Evolutionary conservation across 2,888 invertebrate species (phyloP), one percentile per base, ranked within the genome.

Genomic region (Hirtodrosophila trivittata): DNA sequence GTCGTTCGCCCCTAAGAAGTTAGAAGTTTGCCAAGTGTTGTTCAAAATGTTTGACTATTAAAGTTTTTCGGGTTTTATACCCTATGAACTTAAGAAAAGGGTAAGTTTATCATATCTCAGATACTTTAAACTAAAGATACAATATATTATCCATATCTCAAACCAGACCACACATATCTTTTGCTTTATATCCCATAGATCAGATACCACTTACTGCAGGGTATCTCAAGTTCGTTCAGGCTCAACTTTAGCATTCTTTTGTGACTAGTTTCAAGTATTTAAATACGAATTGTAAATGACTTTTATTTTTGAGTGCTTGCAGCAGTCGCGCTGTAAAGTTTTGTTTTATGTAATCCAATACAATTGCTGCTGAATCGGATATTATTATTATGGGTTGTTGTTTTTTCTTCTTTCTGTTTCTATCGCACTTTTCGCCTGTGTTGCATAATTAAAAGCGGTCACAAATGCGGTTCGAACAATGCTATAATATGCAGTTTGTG

Each of bases 361-460:
- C 28, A 60, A 38, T 47, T 51, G 18, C 18, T 21, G 18, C 18
- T 39, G 47, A 42, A 12, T 49, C 21, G 26, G 0, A 9, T 16
- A 1, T 28, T 49, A 25, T 54, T 35, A 47, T 37, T 8, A 1
- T 3, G 16, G 9, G 32, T 42, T 25, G 21, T 7, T 38, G 33
- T 35, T 37, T 47, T 28, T 25, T 10, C n/a, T 6, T 47, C 33
- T 16, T 9, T 26, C 21, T 72, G 14, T 54, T 54, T 1, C 5
- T 7, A 18, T 55, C 12, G 14, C 13, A 37, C 42, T 39, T 67
- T 54, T 38, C 18, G 43, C 37, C 33, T 25, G 25, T 56, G 57
- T 81, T 82, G 45, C 66, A 75, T 82, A 82, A 77, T 82, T 66
- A 45, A 51, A 69, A 42, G 51, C 50, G 30, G 62, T 32, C 28